These are phyloP conservation scores for Uria aalge DNA, from an alignment of 2,113 vertebrate species.

Conservation along the genomic window DNA sequence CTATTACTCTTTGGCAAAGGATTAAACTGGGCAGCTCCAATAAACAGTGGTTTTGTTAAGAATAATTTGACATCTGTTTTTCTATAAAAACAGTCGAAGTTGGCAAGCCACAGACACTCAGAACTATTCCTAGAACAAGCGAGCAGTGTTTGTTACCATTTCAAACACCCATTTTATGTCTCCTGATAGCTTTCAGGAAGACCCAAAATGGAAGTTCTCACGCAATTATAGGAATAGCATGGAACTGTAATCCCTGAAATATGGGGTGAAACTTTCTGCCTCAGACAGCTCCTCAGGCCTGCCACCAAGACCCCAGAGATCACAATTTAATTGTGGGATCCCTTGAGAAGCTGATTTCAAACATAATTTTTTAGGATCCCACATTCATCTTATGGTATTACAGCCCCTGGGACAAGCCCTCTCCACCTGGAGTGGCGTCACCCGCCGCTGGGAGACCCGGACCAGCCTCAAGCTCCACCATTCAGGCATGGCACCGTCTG, in stretches of 20 bases:
- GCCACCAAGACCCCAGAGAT: not conserved
- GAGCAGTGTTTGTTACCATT: not conserved
- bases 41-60: not conserved
- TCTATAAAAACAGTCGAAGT: not conserved
- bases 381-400: accelerated
- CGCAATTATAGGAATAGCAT: accelerated
- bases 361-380: accelerated
- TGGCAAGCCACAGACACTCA: not conserved
- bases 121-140: not conserved
- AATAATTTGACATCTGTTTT: not conserved
- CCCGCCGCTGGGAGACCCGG: accelerated
- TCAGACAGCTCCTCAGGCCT: not conserved
- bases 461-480: not conserved
- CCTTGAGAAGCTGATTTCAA: not conserved
- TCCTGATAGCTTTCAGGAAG: not conserved
- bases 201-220: not conserved
- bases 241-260: not conserved
- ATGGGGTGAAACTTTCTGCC: not conserved
- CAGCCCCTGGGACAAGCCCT: not conserved
- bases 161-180: not conserved
- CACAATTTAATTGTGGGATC: not conserved
- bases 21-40: not conserved
- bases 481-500: accelerated
- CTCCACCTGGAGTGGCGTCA: not conserved
- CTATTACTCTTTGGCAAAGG: not conserved